Evolutionary conservation across 2,888 invertebrate genomes (phyloP), one percentile per base, ranked within the genome.

Genomic region (Drosophila recens): DNA sequence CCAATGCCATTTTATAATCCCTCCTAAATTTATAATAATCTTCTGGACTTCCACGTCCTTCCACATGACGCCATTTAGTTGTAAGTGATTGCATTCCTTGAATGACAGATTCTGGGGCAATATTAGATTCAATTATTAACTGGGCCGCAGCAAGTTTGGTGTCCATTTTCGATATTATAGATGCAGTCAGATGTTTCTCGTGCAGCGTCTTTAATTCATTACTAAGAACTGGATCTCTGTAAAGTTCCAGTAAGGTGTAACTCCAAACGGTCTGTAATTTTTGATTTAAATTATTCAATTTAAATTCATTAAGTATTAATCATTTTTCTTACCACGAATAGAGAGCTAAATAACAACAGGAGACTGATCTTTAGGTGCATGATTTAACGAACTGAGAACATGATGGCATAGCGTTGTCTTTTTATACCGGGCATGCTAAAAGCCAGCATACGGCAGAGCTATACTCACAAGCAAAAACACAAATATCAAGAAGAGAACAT

Each of bases 351-450:
- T 4, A 54, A 30, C 38, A 62, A n/a, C 11, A 17, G 10, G n/a
- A 27, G 20, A 30, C 30, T 30, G 54, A 54, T 54, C 9, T 30
- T 62, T 11, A 20, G 8, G 6, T 3, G 3, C 10, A 15, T 20
- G 15, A 48, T 20, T 17, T 15, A 52, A 45, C 8, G n/a, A 54
- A 54, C 62, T 62, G n/a, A 46, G n/a, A 38, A 9, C 27, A 13
- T 11, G 13, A 4, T 5, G n/a, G 23, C 11, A 45, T 40, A 13
- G 15, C 17, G 5, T 20, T n/a, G 17, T 11, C 10, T 10, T 45
- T 46, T 53, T 53, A 62, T 43, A 43, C 4, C 3, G 13, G 11
- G 2, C 2, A 17, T 33, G 2, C 36, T 13, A 0, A 23, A 23
- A 23, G 23, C 23, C 23, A 23, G 23, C 4, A 3, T 23, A 3